These are phyloP conservation scores for Leptopilina drosophilae DNA, from an alignment of 2,888 invertebrate genomes.

Conservation along the genomic window DNA sequence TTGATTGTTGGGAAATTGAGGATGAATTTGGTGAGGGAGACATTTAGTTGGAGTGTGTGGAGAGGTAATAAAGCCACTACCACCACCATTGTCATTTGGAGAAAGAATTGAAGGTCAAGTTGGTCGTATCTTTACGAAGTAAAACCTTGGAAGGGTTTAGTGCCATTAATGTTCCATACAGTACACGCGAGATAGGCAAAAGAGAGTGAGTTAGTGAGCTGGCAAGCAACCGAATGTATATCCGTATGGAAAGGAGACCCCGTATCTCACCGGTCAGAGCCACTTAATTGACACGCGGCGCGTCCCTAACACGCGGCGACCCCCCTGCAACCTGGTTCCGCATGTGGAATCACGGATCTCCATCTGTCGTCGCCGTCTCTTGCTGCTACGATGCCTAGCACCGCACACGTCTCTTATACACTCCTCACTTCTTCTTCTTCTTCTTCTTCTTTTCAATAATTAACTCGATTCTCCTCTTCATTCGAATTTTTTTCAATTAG, in stretches of 20 bases:
- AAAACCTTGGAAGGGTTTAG: conserved; percentile 29
- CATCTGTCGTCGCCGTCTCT: conserved; percentile 69
- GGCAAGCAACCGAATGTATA: conserved; percentile 61
- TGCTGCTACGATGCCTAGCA: conserved; percentile 58
- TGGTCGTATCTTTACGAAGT: conserved; percentile 18
- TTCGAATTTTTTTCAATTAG: no score
- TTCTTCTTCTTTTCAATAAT: no score
- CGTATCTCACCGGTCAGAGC: conserved; percentile 75
- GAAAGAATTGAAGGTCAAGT: conserved; percentile 36
- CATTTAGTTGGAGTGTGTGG: neutral
- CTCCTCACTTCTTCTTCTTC: no score
- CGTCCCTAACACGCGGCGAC: conserved; percentile 76
- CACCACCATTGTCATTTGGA: neutral
- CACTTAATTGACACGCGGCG: conserved; percentile 77
- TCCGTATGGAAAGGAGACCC: conserved; percentile 73
- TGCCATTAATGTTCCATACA: conserved; percentile 33
- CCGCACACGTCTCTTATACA: conserved; percentile 46
- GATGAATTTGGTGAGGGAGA: no score
- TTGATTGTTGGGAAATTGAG: no score
- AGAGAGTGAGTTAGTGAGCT: conserved; percentile 47
- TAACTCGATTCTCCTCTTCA: neutral
- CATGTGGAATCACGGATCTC: conserved; percentile 71
- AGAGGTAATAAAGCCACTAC: conserved; percentile 20
- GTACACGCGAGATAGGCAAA: conserved; percentile 46
- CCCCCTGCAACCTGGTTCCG: conserved; percentile 66